Base-by-base conservation (phyloP, 2,888 invertebrate species). In the Rhingia campestris region DNA sequence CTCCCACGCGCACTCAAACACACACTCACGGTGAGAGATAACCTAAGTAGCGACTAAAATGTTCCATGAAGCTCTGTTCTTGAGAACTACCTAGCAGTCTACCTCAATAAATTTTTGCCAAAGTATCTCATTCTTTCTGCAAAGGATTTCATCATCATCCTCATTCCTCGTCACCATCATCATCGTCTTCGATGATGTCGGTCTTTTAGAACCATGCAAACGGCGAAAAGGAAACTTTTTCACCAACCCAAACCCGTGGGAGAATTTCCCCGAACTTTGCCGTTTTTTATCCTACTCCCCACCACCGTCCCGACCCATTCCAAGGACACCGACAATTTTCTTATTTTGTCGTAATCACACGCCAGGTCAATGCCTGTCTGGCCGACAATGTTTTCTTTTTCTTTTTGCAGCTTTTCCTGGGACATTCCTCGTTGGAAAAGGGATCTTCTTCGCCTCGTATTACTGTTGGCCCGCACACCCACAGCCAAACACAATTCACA, bases 331-430 rank as follows among this genome's bases (percentile, higher is more conserved):
- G 80, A 80, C 70, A 80, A 70, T 84, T 80, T 80, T 84, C 80
- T 75, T 80, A 84, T 84, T 75, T 84, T 74, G 75, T 84, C 70
- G 84, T 80, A 80, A 84, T 79, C 79, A 69, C 82, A 82, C 82
- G 79, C 84, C 84, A 85, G 85, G 85, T 85, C 85, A 85, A 85
- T 85, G 85, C 85, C 85, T 85, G 85, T 85, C 85, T 85, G 85
- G 85, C 63, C 81, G 72, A 85, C 72, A 72, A 81, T 75, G 58
- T 81, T 56, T 49, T 67, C 41, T 53, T 73, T 70, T 63, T 53
- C 22, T 39, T 49, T 82, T 47, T 64, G 61, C 74, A 80, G 82
- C 79, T 84, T 69, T 79, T 80, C 74, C 84, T 82, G 80, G 74
- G 80, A 84, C 37, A 33, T 49, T 6, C 30, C 6, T 43, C 35